Conservation (phyloP, 1,140 invertebrate genomes). For the Macrostomum lignano region DNA sequence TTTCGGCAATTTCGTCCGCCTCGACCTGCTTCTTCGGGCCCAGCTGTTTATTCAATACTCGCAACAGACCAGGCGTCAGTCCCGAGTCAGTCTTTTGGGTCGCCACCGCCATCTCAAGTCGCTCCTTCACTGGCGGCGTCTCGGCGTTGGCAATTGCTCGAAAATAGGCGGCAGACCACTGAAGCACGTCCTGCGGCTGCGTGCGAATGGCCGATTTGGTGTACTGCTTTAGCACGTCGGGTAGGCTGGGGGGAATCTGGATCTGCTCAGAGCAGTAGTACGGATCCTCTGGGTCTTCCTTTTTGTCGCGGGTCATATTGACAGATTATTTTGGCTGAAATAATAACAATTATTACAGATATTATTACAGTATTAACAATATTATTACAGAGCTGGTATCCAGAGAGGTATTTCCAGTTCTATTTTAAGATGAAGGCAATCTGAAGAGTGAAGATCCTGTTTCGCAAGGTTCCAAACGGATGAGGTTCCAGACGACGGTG, state of each 20-base stretch:
- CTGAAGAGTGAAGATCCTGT: too few species aligned
- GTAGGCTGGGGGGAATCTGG: slow-evolving; percentile 46
- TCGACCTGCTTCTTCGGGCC: slow-evolving; percentile 22
- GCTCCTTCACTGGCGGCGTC: slow-evolving; percentile 37
- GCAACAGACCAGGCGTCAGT: slow-evolving; percentile 45
- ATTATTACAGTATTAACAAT: too few species aligned
- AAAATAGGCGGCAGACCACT: slow-evolving; percentile 40
- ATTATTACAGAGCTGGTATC: too few species aligned
- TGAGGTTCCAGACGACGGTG: too few species aligned
- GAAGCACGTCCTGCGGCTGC: slow-evolving; percentile 49
- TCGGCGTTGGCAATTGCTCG: slow-evolving; percentile 25
- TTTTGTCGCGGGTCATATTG: too few species aligned
- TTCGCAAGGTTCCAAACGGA: too few species aligned
- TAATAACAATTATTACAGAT: too few species aligned
- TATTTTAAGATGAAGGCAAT: too few species aligned
- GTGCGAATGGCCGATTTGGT: slow-evolving; percentile 61
- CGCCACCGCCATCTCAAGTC: slow-evolving; percentile 29
- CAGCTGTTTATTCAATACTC: slow-evolving; percentile 39
- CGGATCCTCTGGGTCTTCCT: too few species aligned
- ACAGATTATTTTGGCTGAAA: too few species aligned
- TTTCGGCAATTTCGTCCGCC: slow-evolving; percentile 27
- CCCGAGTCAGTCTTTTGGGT: slow-evolving; percentile 31
- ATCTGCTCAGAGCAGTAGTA: slow-evolving; percentile 30
- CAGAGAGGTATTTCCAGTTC: too few species aligned
- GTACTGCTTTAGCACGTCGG: slow-evolving; percentile 49